Percentiles rank a stretch among this genome's conserved stretches.
phyloP scores from a whole-genome alignment of 2,113 vertebrate genomes.

The Spermophilus dauricus region DNA sequence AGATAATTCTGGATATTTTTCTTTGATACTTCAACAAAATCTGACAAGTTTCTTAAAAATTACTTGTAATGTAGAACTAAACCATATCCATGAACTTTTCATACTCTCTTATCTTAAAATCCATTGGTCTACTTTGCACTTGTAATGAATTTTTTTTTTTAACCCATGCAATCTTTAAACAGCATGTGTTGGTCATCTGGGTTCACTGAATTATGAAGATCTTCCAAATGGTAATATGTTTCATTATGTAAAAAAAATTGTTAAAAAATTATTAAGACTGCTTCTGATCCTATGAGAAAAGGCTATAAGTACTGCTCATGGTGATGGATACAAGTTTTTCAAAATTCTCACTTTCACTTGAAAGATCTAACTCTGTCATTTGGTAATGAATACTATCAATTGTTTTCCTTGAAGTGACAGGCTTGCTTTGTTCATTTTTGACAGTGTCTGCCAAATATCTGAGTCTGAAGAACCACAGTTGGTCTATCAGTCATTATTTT shows the following conservation, averaged over 20 bases:
- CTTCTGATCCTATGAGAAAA: not conserved
- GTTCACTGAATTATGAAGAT: not conserved
- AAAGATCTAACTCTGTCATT: not conserved
- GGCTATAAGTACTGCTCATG: not conserved
- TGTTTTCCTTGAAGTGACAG: conserved; percentile 26
- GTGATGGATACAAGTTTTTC: not conserved
- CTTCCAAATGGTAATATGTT: not conserved
- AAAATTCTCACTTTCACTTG: conserved; percentile 39
- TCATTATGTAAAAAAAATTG: not conserved
- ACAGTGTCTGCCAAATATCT: not conserved
- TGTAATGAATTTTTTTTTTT: not conserved
- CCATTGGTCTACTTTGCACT: not conserved
- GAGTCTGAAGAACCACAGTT: not conserved
- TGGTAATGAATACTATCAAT: not conserved
- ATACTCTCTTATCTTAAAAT: not conserved
- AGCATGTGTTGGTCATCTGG: not conserved
- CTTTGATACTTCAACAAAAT: not conserved
- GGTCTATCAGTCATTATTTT: not conserved
- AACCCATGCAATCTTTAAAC: not conserved
- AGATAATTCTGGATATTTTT: not conserved
- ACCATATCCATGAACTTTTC: not conserved
- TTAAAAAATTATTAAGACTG: not conserved
- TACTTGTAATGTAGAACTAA: not conserved
- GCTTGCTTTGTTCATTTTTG: conserved; percentile 3
- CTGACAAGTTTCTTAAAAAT: conserved; percentile 2